Evolutionary conservation across 1,140 invertebrate genomes (phyloP), one percentile per base, ranked within the genome.

Genomic region (Plodia interpunctella): DNA sequence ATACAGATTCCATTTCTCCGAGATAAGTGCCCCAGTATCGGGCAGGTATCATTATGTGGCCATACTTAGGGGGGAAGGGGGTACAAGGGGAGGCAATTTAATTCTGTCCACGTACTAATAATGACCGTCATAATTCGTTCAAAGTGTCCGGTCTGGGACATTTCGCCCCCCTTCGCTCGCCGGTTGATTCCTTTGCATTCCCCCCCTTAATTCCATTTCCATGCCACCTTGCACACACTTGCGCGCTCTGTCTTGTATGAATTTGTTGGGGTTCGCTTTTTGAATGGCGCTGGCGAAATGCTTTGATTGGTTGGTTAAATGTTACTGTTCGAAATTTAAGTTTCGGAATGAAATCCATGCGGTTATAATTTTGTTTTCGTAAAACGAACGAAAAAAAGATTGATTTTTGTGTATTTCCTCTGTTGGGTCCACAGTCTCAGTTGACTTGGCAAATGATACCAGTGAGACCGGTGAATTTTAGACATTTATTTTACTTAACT

Each of bases 111-210:
- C 88, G 90, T 90, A 88, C 87, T 90, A 90, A 90, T 90, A 90
- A 90, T 90, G 88, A 90, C 90, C 86, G 85, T 90, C 90, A 90
- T 90, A 90, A 90, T 90, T 90, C 88, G 90, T 90, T 90, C 88
- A 90, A 90, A 90, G 88, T 90, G 90, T 90, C 90, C 90, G 90
- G 88, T 87, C 83, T 76, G 85, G 85, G 84, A 85, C 80, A 78
- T 76, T 85, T 80, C 69, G 70, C 80, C 81, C 75, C 76, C 72
- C 65, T 66, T 55, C 66, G 15, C 59, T 57, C 66, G 63, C 68
- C 69, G 70, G 66, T 72, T 75, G 80, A 87, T 88, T 88, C 85
- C 83, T 88, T 88, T 88, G 82, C 85, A 88, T 87, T 66, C 65
- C 81, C 75, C 77, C 80, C 76, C 75, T 76, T 85, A 79, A 85